phyloP scores from a whole-genome alignment of 2,888 invertebrate genomes.

The Schizotus pectinicornis region DNA sequence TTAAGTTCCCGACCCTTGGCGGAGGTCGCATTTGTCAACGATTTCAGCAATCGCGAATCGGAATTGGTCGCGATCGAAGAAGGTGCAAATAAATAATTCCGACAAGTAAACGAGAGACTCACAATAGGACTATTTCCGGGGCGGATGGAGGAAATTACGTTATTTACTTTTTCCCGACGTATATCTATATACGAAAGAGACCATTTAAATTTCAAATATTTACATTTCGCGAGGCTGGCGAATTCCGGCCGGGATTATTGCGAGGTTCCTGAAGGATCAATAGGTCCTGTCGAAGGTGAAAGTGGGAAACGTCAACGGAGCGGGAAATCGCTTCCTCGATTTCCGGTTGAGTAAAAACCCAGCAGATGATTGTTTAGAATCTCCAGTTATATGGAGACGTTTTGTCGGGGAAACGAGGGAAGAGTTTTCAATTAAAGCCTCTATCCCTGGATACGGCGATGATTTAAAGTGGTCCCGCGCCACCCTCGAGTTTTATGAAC shows the following conservation, averaged over 20 bases:
- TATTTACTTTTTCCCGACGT: constrained; percentile 31
- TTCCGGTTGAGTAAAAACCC: neutral
- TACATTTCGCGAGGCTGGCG: constrained; percentile 41
- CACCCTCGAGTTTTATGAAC: constrained; percentile 35
- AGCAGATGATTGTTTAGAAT: neutral
- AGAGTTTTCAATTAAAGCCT: constrained; percentile 2
- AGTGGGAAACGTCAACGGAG: constrained; percentile 5
- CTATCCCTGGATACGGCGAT: constrained; percentile 20
- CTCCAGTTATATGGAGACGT: neutral
- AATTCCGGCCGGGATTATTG: constrained; percentile 37
- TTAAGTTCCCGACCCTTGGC: neutral
- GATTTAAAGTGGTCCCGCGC: constrained; percentile 27
- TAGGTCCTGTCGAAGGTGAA: neutral
- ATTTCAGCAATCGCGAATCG: neutral
- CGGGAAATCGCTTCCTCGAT: constrained; percentile 9
- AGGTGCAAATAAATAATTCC: neutral
- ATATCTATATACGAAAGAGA: constrained; percentile 27
- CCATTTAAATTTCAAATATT: constrained; percentile 49
- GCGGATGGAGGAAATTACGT: constrained; percentile 30
- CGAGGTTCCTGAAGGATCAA: constrained; percentile 6
- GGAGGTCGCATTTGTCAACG: neutral
- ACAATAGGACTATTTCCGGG: constrained; percentile 2
- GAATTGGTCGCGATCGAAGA: neutral
- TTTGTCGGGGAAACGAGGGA: neutral
- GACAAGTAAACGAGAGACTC: constrained; percentile 19